Evolutionary conservation across 1,140 invertebrate genomes (phyloP), one percentile per base, ranked within the genome.

Genomic region (Glossosoma conforme): DNA sequence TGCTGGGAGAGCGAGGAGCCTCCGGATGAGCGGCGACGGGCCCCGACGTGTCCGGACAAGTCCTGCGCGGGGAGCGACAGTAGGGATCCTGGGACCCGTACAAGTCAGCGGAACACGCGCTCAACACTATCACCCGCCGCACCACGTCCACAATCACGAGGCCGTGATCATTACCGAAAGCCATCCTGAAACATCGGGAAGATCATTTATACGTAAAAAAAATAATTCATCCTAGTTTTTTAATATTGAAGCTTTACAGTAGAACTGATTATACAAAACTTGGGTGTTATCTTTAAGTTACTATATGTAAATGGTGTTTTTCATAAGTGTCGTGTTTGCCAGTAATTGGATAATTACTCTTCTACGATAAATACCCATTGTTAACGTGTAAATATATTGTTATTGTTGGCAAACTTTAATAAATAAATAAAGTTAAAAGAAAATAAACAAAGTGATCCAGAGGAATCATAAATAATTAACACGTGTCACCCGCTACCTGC

Each of bases 151-250:
- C 83, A 70, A 98, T 86, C 62, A 93, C 92, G 62, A 98, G 72
- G 56, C 94, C 93, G 57, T 86, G 85, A 72, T 97, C 93, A 70
- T 93, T 96, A 61, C 95, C 95, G 77, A 97, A 97, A 56, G 93
- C 89, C 82, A 98, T 81, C 65, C 94, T 97, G 73, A 28, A 75
- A 68, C 21, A 30, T 19, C 13, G 32, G n/a, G n/a, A n/a, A n/a
- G n/a, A n/a, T n/a, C n/a, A n/a, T n/a, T n/a, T n/a, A n/a, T n/a
- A n/a, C n/a, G 28, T 30, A 8, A 30, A 30, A 30, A 30, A 30
- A 9, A 30, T 30, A 9, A 9, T 9, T 8, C 28, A 30, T 30
- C n/a, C n/a, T 30, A n/a, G n/a, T 8, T n/a, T 30, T n/a, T 17
- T 14, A 5, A 17, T 8, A 37, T 5, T 14, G 17, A 33, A 33